Base-by-base conservation (phyloP, 1,140 invertebrate genomes). In the Aphaenogaster floridana region DNA sequence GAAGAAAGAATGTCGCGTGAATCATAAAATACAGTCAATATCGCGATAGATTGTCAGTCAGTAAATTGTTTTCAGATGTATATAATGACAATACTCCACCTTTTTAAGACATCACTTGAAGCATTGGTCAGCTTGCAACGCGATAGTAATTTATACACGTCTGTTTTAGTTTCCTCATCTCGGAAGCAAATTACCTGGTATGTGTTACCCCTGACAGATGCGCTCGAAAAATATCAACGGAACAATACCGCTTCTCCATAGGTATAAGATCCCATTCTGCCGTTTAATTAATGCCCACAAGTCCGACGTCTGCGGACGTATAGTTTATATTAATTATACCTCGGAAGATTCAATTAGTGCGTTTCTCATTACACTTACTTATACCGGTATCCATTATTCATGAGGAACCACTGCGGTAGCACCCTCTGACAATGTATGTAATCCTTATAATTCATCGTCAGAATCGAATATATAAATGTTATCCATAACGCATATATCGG, bases 261-360 rank as follows among this genome's bases (percentile, higher is more conserved):
- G 80, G 7, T 91, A 66, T 64, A 86, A 71, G 76, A 71, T 88
- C 83, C 90, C 86, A 90, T 93, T 91, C 80, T 88, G 88, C 45
- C 85, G 64, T 92, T 92, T 94, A 94, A 94, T 94, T 93, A 93
- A 94, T 93, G 90, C 90, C 91, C 88, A 81, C 91, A 86, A 90
- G 90, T 88, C 90, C 90, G 68, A 86, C 86, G 66, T 79, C 89
- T 86, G 84, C 81, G 87, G 90, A 91, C 88, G 92, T 91, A 93
- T 93, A 92, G 92, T 93, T 95, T 93, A 93, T 94, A 95, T 95
- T 95, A 95, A 95, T 95, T 95, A 93, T 90, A 94, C 92, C 92
- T 93, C 93, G 93, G 94, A 95, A 95, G 94, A 95, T 94, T 95
- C 94, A 95, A 95, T 95, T 95, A 94, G 94, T 93, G 93, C 93